Base-by-base conservation (phyloP, 1,140 invertebrate species). In the Papilio machaon region DNA sequence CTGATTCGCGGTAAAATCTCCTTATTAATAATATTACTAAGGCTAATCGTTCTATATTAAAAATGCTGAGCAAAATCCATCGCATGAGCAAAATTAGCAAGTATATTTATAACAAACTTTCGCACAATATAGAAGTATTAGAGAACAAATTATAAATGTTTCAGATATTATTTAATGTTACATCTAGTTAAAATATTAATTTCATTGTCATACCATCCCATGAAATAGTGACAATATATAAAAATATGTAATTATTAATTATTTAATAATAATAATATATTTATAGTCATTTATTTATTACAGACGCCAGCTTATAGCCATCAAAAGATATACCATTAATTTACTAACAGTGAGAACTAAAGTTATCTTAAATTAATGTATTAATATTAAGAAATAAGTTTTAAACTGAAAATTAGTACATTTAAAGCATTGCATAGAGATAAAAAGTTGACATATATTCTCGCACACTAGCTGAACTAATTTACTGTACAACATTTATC, bases 81-180 rank as follows among this genome's bases (percentile, higher is more conserved):
- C 49, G 49, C 46, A 17, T 17, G 38, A 10, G 73, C 43, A 58
- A 52, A 19, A 77, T 77, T 77, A 35, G 60, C 60, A 64, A 64
- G 19, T 19, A 9, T 17, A 64, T 64, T 64, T 30, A 19, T 17
- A 23, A 58, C 54, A 60, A 60, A 8, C 23, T 64, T 64, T 64
- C 60, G 60, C 60, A 64, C 13, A 64, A 0, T 19, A 30, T 64
- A 30, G 11, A 11, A 30, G 19, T 23, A 64, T 23, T 54, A 11
- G 9, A 60, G 58, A 60, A 60, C 8, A 60, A 60, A 7, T 60
- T 8, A 6, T 1, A 19, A 60, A 60, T 60, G 19, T 60, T 60
- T 5, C 17, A n/a, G 4, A 6, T 60, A 60, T 17, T 5, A 43
- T n/a, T 58, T n/a, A 58, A 58, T n/a, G n/a, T 58, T 58, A 58